Evolutionary conservation across 2,797 vertebrate species (phyloP).

Genomic region (Otus scops): DNA sequence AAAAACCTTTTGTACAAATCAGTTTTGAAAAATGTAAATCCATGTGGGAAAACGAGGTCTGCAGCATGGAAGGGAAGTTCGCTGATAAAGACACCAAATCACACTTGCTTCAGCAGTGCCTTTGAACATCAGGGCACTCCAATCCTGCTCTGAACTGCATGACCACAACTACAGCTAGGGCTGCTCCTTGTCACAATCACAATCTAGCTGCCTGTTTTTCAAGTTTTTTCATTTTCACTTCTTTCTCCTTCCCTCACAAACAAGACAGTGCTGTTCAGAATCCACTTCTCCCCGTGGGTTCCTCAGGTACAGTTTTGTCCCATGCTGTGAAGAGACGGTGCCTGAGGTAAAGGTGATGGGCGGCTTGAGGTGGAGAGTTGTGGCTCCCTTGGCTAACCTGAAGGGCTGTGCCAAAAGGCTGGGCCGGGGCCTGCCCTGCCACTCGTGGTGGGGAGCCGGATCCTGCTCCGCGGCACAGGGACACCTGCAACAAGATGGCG

Average conservation of each 20-base stretch:
- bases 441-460: fast-evolving
- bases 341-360: fast-evolving
- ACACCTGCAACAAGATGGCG: fast-evolving
- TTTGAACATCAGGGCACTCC: fast-evolving
- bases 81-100: fast-evolving
- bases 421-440: no score
- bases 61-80: neutral
- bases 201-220: neutral
- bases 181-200: neutral
- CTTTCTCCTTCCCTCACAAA: neutral
- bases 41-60: fast-evolving
- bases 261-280: fast-evolving
- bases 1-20: neutral
- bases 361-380: fast-evolving
- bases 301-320: no score
- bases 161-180: no score
- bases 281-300: fast-evolving
- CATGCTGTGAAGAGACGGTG: neutral
- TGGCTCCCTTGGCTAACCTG: neutral
- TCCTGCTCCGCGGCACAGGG: fast-evolving
- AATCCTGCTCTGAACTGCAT: neutral
- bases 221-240: neutral
- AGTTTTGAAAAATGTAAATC: neutral
- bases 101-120: fast-evolving
- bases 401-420: no score